Conservation (phyloP, 1,140 invertebrate genomes). For the Plodia interpunctella region DNA sequence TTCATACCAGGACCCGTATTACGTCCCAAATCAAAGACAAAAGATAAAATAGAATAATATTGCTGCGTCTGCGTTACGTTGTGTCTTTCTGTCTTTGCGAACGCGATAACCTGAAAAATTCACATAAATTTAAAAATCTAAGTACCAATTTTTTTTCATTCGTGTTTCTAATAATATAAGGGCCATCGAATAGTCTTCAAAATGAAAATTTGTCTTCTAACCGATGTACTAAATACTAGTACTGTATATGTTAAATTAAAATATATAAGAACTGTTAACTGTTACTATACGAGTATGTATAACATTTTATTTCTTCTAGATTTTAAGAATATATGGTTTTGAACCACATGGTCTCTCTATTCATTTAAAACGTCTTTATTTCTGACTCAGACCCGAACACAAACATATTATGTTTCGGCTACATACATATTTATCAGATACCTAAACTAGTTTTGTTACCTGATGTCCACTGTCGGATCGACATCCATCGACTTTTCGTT, state of each 20-base stretch:
- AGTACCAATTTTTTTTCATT: too few relatives aligned
- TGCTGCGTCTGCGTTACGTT: background rate
- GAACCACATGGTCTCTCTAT: background rate
- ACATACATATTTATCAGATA: slow-evolving; percentile 6
- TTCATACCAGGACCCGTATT: background rate
- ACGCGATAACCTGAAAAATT: too few relatives aligned
- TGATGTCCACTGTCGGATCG: background rate
- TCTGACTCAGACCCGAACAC: background rate
- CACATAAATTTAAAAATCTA: too few relatives aligned
- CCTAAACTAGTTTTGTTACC: background rate
- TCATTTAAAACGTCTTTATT: background rate
- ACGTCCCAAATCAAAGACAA: background rate
- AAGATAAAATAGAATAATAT: background rate
- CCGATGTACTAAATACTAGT: too few relatives aligned
- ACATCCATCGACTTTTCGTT: background rate
- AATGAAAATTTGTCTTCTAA: too few relatives aligned
- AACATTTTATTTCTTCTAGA: too few relatives aligned
- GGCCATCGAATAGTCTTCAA: too few relatives aligned
- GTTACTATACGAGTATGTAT: too few relatives aligned
- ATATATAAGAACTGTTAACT: too few relatives aligned
- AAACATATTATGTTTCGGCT: slow-evolving; percentile 1
- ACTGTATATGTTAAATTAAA: too few relatives aligned
- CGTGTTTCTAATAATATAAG: too few relatives aligned
- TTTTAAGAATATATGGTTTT: background rate
- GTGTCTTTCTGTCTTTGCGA: too few relatives aligned